Evolutionary conservation across 1,140 invertebrate species (phyloP).

Genomic region (Drosophila prosaltans): DNA sequence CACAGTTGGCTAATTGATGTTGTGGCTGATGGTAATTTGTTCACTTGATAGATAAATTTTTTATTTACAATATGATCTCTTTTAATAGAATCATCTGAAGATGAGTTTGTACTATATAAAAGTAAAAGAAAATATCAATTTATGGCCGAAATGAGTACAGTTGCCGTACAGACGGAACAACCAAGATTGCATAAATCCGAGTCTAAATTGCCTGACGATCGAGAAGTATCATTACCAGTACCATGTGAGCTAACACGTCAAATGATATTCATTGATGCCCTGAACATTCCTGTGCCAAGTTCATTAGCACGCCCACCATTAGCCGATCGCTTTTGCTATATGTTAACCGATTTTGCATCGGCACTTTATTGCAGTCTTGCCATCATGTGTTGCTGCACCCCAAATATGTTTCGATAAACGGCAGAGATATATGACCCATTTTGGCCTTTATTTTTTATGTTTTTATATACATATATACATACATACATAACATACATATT

Average conservation of each 20-base stretch:
- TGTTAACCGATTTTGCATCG: slow-evolving; percentile 70
- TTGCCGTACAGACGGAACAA: slow-evolving; percentile 60
- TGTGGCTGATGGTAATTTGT: slow-evolving; percentile 41
- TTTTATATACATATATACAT: slow-evolving; percentile 4
- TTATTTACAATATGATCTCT: too few species aligned
- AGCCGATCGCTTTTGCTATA: slow-evolving; percentile 70
- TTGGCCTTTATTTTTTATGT: slow-evolving; percentile 7
- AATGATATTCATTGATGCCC: slow-evolving; percentile 56
- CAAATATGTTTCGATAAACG: slow-evolving; percentile 68
- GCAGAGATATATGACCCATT: slow-evolving; percentile 3
- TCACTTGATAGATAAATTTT: not conserved
- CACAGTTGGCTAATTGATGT: slow-evolving; percentile 45
- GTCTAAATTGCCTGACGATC: not conserved
- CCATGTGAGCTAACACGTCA: slow-evolving; percentile 61
- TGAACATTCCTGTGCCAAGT: slow-evolving; percentile 33
- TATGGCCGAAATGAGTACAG: not conserved
- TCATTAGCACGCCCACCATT: slow-evolving; percentile 38
- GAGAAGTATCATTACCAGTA: not conserved
- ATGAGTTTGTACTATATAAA: slow-evolving; percentile 47
- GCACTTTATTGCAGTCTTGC: slow-evolving; percentile 71
- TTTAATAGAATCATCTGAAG: slow-evolving; percentile 60
- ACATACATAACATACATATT: too few species aligned
- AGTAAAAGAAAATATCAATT: not conserved
- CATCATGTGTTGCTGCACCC: slow-evolving; percentile 76
- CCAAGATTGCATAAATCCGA: slow-evolving; percentile 20